These are phyloP conservation scores for Platalea minor DNA, from an alignment of 2,797 vertebrate genomes.

Conservation along the genomic window DNA sequence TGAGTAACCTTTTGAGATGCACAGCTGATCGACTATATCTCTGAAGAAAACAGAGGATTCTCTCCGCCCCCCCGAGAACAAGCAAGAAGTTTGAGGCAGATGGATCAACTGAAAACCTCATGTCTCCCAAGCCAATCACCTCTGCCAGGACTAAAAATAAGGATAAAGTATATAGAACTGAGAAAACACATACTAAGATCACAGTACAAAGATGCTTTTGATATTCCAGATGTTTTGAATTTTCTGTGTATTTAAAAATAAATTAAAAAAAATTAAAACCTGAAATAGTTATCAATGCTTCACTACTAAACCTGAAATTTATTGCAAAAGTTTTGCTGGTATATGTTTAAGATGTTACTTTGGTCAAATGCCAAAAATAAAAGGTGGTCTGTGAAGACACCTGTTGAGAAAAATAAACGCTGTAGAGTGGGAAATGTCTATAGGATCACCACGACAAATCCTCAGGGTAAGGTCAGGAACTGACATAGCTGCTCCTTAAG, in stretches of 20 bases:
- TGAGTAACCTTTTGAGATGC: background rate
- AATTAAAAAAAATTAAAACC: background rate
- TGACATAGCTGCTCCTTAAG: background rate
- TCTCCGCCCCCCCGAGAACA: background rate
- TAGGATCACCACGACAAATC: background rate
- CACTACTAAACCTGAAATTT: background rate
- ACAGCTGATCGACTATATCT: background rate
- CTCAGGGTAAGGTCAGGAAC: background rate
- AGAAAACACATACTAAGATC: background rate
- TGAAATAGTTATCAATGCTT: background rate
- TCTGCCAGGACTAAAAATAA: background rate
- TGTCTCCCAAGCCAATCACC: background rate
- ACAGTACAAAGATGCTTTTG: background rate
- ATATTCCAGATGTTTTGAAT: background rate
- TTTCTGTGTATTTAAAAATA: background rate
- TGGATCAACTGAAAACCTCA: background rate
- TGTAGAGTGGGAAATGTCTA: background rate
- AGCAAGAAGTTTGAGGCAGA: background rate
- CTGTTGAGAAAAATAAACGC: background rate
- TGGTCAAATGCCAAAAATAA: background rate
- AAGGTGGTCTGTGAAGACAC: background rate
- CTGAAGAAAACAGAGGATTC: background rate
- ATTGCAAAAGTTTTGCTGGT: background rate
- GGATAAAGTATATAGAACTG: background rate
- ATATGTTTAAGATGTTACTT: background rate